These are phyloP conservation scores for Tangara arthus DNA, from an alignment of 2,797 vertebrate genomes.

Conservation along the genomic window DNA sequence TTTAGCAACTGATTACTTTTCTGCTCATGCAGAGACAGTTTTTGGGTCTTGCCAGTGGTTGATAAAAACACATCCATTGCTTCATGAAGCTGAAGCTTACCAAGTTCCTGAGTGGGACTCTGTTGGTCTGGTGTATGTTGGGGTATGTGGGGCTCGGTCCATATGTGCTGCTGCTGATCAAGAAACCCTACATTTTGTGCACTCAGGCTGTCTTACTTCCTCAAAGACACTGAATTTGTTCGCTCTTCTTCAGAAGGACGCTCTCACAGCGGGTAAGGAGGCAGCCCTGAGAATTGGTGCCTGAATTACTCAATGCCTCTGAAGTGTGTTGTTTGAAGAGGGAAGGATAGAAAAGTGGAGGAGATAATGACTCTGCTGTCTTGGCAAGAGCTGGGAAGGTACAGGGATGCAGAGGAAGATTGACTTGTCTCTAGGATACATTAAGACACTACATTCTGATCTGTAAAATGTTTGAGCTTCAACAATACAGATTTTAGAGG, in stretches of 20 bases:
- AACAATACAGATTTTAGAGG: background rate
- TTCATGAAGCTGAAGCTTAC: background rate
- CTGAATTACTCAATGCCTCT: background rate
- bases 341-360: background rate
- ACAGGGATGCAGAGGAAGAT: background rate
- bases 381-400: background rate
- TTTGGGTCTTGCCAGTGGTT: background rate
- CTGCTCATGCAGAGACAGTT: background rate
- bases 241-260: background rate
- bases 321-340: background rate
- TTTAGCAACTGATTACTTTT: background rate
- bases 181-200: background rate
- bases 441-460: background rate
- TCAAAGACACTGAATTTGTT: background rate
- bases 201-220: background rate
- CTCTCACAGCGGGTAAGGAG: background rate
- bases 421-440: background rate
- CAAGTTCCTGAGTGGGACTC: background rate
- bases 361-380: background rate
- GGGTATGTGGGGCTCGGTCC: fast-evolving
- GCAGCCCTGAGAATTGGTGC: background rate
- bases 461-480: background rate
- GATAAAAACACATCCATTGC: background rate
- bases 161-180: background rate
- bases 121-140: background rate